Base-by-base conservation (phyloP, 2,113 vertebrate species). In the Nyctereutes procyonoides region DNA sequence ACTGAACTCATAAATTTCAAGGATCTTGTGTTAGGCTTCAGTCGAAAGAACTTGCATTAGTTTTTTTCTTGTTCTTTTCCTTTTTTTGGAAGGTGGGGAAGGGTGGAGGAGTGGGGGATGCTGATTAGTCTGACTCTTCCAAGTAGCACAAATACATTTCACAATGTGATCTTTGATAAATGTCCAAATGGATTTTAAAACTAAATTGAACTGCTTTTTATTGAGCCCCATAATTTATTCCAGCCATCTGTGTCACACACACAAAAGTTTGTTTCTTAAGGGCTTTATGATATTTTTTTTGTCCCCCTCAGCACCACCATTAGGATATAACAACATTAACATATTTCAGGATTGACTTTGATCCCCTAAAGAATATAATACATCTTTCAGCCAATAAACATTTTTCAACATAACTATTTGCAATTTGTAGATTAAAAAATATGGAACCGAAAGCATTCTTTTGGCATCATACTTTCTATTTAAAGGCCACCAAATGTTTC, bases 401-500 rank as follows among this genome's bases (percentile, higher is more conserved):
- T 96, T 97, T 98, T 97, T 96, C 80, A 93, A 96, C 95, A 93
- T 71, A 67, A 96, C 95, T 97, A 93, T 95, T 74, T 96, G 94
- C 56, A 98, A 98, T 93, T 98, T 96, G 84, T 95, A 98, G 97
- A 97, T 98, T 98, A 79, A 97, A 98, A 98, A 98, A 58, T 93
- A 19, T 65, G 58, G 69, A 94, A 96, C 82, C 96, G 90, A 95
- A 98, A 97, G 77, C 96, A 97, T 98, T 86, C 96, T 98, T 97
- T 97, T 98, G 97, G 98, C 98, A 97, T 86, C 94, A 83, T 91
- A 88, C 86, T 98, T 98, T 97, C 96, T 98, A 98, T 98, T 98
- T 98, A 98, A 98, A 98, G 98, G 98, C 97, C 98, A 98, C 98
- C 95, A 98, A 98, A 98, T 98, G 98, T 98, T 98, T 98, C 98